Evolutionary conservation across 1,140 invertebrate genomes (phyloP), one percentile per base, ranked within the genome.

Genomic region (Anastrepha obliqua): DNA sequence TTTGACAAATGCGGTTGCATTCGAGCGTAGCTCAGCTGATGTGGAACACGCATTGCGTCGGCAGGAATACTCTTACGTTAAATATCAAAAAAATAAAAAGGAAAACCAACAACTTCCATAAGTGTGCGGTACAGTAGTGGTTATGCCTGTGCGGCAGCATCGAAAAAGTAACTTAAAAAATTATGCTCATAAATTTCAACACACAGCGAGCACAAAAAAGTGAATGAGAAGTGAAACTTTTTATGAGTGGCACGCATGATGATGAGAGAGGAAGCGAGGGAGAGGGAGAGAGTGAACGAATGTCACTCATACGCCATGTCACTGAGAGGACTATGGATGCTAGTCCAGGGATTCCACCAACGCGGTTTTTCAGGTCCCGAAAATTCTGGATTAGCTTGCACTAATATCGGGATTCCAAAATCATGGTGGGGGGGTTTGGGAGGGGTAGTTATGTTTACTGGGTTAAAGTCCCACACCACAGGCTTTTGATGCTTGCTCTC

Each of bases 271-370:
- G 51, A 1, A 29, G 29, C 29, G 29, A 29, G 29, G 29, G 29
- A 29, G 29, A 29, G 29, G 1, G 60, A n/a, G 60, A 5, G 64
- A 55, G 20, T 55, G 47, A 55, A 51, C 20, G 47, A 81, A 81
- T 81, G 74, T 81, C 74, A 81, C 47, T 81, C 74, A 81, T 81
- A 81, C 74, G 74, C 44, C n/a, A 6, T 58, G 74, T 8, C 47
- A 55, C 8, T 17, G 15, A 0, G 6, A 42, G 29, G 51, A 1
- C 60, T 17, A 62, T 4, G 60, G 4, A 62, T 17, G 60, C 15
- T 4, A 9, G 29, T 29, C 29, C 29, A 29, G 29, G 0, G 0
- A 29, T 29, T 29, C 1, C 29, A 29, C 29, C 0, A 29, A 29
- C 1, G 29, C 29, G 29, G 29, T 29, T 29, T 29, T 29, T 29